phyloP scores from a whole-genome alignment of 1,140 invertebrate species.

The Drosophila sechellia region DNA sequence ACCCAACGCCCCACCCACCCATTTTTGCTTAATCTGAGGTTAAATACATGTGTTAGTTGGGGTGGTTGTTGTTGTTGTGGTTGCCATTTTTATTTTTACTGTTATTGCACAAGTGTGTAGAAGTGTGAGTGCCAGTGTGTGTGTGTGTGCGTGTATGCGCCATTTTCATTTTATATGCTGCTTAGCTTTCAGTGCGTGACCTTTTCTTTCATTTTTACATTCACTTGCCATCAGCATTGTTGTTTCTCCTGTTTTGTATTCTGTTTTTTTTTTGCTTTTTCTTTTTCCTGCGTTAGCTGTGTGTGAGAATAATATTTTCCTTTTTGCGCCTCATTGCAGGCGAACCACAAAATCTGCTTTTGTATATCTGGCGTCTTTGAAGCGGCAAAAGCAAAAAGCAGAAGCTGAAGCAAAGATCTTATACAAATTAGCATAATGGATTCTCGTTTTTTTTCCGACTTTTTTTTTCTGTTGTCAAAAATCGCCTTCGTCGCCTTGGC shows the following conservation, averaged over 20 bases:
- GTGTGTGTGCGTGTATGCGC: slow-evolving; percentile 48
- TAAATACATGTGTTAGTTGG: slow-evolving; percentile 75
- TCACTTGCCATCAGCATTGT: slow-evolving; percentile 58
- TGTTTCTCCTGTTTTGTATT: slow-evolving; percentile 52
- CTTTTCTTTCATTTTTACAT: slow-evolving; percentile 79
- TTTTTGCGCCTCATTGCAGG: slow-evolving; percentile 57
- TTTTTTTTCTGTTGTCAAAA: slow-evolving; percentile 67
- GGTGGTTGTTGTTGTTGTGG: slow-evolving; percentile 46
- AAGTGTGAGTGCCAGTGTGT: slow-evolving; percentile 16
- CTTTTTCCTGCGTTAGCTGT: slow-evolving; percentile 15
- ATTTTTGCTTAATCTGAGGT: slow-evolving; percentile 72
- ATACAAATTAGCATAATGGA: slow-evolving; percentile 82
- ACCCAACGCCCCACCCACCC: neutral
- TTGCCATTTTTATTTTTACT: slow-evolving; percentile 68
- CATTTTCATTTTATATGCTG: slow-evolving; percentile 78
- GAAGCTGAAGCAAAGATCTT: slow-evolving; percentile 54
- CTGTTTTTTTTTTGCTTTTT: slow-evolving; percentile 6
- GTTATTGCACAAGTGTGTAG: slow-evolving; percentile 24
- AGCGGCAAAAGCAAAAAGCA: slow-evolving; percentile 46
- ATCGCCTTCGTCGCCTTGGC: slow-evolving; percentile 44
- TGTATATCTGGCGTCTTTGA: slow-evolving; percentile 73
- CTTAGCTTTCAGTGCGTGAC: slow-evolving; percentile 80
- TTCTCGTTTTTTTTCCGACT: slow-evolving; percentile 3
- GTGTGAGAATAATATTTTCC: slow-evolving; percentile 54
- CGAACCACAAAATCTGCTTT: slow-evolving; percentile 66